Evolutionary conservation across 2,797 vertebrate genomes (phyloP).

Genomic region (Euphonia xanthogaster): DNA sequence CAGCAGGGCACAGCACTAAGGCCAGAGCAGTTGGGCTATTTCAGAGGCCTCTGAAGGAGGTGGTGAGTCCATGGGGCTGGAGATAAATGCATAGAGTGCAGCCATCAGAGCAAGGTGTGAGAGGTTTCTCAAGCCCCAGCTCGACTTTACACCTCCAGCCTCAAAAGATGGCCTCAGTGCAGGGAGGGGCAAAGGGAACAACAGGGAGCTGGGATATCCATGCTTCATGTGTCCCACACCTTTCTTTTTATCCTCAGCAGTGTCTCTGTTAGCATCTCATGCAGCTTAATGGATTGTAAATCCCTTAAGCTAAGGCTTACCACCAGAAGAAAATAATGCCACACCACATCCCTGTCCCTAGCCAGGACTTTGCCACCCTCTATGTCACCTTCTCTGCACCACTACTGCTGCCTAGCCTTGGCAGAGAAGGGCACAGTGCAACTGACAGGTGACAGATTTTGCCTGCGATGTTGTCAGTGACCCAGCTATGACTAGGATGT

Average conservation of each 20-base stretch:
- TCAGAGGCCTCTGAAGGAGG: background rate
- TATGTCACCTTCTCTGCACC: background rate
- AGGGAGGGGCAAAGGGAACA: background rate
- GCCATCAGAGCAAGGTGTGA: background rate
- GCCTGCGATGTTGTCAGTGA: background rate
- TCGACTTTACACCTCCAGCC: background rate
- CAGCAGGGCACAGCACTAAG: accelerated
- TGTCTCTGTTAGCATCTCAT: background rate
- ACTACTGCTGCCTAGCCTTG: background rate
- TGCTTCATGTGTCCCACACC: background rate
- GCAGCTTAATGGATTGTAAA: background rate
- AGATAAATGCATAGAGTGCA: background rate
- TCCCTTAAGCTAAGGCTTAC: background rate
- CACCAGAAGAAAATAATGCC: background rate
- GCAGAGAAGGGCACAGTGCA: background rate
- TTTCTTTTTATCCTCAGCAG: background rate
- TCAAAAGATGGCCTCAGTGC: background rate
- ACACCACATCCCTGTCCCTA: background rate
- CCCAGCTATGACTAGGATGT: background rate
- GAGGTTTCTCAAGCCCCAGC: background rate
- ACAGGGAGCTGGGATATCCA: background rate
- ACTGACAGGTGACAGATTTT: background rate
- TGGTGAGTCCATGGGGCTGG: background rate
- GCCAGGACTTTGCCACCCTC: background rate
- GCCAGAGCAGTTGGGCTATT: background rate